phyloP scores from a whole-genome alignment of 2,797 vertebrate genomes.

The Pteropus rufus region DNA sequence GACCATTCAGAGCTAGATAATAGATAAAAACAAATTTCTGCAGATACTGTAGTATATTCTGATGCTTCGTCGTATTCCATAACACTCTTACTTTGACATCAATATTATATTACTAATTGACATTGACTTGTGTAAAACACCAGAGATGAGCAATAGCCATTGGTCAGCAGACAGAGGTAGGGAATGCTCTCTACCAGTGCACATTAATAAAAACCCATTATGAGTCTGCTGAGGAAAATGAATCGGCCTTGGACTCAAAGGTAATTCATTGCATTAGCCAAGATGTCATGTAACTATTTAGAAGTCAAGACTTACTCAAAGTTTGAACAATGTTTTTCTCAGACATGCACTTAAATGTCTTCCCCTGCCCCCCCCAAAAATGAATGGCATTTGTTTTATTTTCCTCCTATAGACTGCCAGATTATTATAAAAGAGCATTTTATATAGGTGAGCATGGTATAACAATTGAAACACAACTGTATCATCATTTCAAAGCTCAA shows the following conservation, averaged over 20 bases:
- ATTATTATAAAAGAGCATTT: constrained; percentile 51
- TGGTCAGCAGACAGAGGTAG: neutral
- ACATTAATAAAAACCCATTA: neutral
- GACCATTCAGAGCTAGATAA: neutral
- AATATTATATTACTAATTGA: neutral
- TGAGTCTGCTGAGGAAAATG: neutral
- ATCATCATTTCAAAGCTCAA: constrained; percentile 64
- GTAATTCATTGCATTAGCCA: neutral
- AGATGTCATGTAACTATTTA: neutral
- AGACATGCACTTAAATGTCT: neutral
- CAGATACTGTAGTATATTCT: neutral
- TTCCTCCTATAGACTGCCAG: neutral
- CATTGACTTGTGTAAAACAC: neutral
- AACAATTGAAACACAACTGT: constrained; percentile 50
- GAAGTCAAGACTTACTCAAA: constrained; percentile 33
- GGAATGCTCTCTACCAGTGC: neutral
- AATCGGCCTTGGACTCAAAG: neutral
- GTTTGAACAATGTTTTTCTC: constrained; percentile 28
- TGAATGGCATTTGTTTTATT: neutral
- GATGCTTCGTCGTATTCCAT: neutral
- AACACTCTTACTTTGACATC: neutral
- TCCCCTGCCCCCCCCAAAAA: neutral
- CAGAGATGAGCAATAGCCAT: neutral
- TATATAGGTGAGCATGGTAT: neutral
- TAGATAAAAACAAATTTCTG: neutral